These are phyloP conservation scores for Sminthurinus aureus DNA, from an alignment of 2,888 invertebrate genomes.

Conservation along the genomic window DNA sequence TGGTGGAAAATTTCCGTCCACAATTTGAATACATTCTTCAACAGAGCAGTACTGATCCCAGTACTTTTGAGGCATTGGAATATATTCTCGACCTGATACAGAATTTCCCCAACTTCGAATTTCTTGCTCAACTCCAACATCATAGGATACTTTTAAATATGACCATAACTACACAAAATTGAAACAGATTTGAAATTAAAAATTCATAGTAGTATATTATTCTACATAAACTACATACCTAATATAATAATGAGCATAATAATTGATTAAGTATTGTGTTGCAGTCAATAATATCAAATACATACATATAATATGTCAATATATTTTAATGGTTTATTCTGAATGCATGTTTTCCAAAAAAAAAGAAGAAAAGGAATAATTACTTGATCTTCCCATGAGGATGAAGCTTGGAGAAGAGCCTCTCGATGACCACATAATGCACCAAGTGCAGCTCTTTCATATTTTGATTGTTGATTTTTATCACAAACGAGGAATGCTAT, in stretches of 20 bases:
- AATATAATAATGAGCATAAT: too few species aligned
- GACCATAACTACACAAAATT: conserved; percentile 53
- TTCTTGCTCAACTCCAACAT: conserved; percentile 47
- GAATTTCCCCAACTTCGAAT: conserved; percentile 41
- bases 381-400: conserved; percentile 57
- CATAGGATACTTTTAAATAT: conserved; percentile 47
- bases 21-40: conserved; percentile 45
- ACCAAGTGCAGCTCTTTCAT: conserved; percentile 52
- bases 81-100: conserved; percentile 17
- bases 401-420: conserved; percentile 51
- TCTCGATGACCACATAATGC: conserved; percentile 53
- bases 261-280: too few species aligned
- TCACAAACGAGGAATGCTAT: conserved; percentile 56
- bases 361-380: conserved; percentile 1
- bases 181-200: too few species aligned
- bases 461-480: conserved; percentile 49
- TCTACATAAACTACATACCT: too few species aligned
- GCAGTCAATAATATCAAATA: too few species aligned
- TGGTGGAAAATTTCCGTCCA: conserved; percentile 28
- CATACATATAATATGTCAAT: conserved; percentile 3
- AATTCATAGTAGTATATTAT: too few species aligned
- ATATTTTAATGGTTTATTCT: background rate
- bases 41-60: conserved; percentile 50
- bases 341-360: background rate
- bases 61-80: conserved; percentile 50